Evolutionary conservation across 2,888 invertebrate species (phyloP).

Genomic region (Plebejus anna): DNA sequence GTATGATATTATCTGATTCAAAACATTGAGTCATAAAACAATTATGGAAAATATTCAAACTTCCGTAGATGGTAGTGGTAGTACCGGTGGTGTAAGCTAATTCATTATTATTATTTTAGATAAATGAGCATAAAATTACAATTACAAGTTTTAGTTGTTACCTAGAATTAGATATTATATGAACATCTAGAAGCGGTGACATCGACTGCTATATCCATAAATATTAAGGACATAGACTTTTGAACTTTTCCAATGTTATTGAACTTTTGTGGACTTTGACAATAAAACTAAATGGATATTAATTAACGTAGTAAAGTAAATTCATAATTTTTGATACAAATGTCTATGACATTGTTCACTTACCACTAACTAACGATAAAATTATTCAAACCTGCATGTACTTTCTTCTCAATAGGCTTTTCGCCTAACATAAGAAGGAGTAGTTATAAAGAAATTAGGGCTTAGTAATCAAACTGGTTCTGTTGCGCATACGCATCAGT

Average conservation of each 20-base stretch:
- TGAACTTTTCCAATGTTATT: neutral
- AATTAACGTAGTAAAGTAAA: too few relatives aligned
- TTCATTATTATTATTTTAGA: neutral
- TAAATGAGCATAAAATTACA: neutral
- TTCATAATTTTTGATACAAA: too few relatives aligned
- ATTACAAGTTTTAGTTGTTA: neutral
- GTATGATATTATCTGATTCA: neutral
- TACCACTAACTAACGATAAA: too few relatives aligned
- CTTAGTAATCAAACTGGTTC: neutral
- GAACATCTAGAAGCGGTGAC: neutral
- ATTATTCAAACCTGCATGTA: too few relatives aligned
- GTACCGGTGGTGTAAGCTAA: neutral
- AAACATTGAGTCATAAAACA: slow-evolving; percentile 1
- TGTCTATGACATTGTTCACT: too few relatives aligned
- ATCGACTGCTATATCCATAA: neutral
- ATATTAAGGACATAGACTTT: neutral
- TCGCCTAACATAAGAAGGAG: neutral
- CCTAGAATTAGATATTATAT: neutral
- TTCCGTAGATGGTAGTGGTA: slow-evolving; percentile 6
- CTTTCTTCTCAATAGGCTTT: too few relatives aligned
- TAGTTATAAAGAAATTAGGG: neutral
- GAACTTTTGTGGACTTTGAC: neutral
- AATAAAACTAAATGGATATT: too few relatives aligned
- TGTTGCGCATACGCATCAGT: neutral
- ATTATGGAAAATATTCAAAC: slow-evolving; percentile 8